Percentiles rank a stretch among this genome's conserved stretches.
phyloP scores from a whole-genome alignment of 2,797 vertebrate species.

The Melopsittacus undulatus region DNA sequence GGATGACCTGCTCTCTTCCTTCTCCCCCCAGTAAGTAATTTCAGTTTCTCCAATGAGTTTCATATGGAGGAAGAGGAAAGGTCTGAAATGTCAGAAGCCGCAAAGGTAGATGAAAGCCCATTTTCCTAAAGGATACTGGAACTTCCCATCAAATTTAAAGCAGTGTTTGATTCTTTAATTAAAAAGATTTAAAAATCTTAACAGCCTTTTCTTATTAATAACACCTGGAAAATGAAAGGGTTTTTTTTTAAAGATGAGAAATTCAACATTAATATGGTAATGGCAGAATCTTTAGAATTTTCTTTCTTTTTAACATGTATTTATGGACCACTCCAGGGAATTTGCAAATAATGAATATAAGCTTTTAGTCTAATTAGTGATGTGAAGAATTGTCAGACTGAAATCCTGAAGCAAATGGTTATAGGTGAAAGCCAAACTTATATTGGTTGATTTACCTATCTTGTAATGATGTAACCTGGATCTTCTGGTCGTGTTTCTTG shows the following conservation, averaged over 20 bases:
- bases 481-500: neutral
- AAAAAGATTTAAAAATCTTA: neutral
- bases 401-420: neutral
- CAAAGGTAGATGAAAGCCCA: neutral
- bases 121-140: neutral
- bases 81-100: neutral
- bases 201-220: neutral
- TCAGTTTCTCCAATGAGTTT: neutral
- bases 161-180: neutral
- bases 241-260: neutral
- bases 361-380: conserved; percentile 35
- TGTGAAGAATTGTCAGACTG: neutral
- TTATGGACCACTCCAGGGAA: neutral
- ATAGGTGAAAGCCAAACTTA: neutral
- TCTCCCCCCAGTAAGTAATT: neutral
- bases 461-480: fast-evolving
- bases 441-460: fast-evolving
- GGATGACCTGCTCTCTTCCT: neutral
- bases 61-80: neutral
- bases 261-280: neutral
- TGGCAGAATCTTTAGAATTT: neutral
- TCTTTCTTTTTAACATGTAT: neutral
- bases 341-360: conserved; percentile 16
- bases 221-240: neutral
- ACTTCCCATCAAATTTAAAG: neutral